These are phyloP conservation scores for Eumaeus atala DNA, from an alignment of 1,140 invertebrate species.

Conservation along the genomic window DNA sequence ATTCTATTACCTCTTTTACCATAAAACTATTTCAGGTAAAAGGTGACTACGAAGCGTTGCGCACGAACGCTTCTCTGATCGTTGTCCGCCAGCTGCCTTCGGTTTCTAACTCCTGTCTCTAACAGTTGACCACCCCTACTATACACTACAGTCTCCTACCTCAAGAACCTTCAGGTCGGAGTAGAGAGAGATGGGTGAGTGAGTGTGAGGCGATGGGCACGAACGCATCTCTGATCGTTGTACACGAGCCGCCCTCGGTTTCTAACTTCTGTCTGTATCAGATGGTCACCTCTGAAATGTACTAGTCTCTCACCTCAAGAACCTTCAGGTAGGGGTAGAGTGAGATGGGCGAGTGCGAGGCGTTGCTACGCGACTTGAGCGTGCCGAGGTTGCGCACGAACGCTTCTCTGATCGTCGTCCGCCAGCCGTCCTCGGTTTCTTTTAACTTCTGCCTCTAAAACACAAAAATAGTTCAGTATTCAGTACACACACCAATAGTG, in stretches of 20 bases:
- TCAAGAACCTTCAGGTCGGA: conserved; percentile 83
- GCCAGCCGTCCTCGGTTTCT: conserved; percentile 81
- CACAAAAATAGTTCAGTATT: not conserved
- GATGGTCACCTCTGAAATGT: too few relatives aligned
- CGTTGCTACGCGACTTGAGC: conserved; percentile 71
- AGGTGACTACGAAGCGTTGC: conserved; percentile 69
- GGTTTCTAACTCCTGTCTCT: conserved; percentile 77
- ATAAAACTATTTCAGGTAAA: conserved; percentile 87
- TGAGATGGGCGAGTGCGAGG: conserved; percentile 71
- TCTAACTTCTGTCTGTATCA: conserved; percentile 76
- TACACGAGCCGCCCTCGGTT: conserved; percentile 80
- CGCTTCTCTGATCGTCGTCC: conserved; percentile 73
- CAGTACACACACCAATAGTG: too few relatives aligned
- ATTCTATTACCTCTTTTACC: conserved; percentile 71
- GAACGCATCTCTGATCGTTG: conserved; percentile 77
- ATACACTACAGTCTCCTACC: conserved; percentile 28
- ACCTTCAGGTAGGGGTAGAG: conserved; percentile 85
- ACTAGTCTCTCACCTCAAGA: conserved; percentile 63
- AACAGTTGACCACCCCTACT: not conserved
- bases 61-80: conserved; percentile 77
- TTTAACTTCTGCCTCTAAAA: conserved; percentile 74
- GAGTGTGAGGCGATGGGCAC: conserved; percentile 71
- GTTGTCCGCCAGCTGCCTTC: conserved; percentile 80
- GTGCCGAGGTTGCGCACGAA: conserved; percentile 81
- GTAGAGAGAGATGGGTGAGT: conserved; percentile 77